phyloP scores from a whole-genome alignment of 2,888 invertebrate genomes.

The Noctua fimbriata region DNA sequence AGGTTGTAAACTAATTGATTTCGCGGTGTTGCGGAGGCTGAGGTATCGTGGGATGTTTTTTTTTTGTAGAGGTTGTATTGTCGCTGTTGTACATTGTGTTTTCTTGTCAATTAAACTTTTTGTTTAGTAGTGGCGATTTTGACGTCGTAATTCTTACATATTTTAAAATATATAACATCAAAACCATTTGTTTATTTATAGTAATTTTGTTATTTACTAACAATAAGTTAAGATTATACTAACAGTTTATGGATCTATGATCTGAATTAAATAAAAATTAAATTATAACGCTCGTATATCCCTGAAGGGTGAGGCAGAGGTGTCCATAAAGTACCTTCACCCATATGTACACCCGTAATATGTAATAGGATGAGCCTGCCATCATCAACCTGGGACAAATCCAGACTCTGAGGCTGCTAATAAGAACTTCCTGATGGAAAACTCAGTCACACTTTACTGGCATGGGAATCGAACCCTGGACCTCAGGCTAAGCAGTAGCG shows the following conservation, averaged over 20 bases:
- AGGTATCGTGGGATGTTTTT: slow-evolving; percentile 18
- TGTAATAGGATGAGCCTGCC: background rate
- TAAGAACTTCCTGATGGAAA: background rate
- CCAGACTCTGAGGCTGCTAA: background rate
- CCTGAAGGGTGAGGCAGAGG: background rate
- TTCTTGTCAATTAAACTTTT: background rate
- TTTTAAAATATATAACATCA: background rate
- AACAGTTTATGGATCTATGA: too few relatives aligned
- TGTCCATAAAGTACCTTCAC: background rate
- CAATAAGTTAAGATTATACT: too few relatives aligned
- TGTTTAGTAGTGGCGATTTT: background rate
- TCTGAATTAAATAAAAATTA: too few relatives aligned
- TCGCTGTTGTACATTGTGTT: background rate
- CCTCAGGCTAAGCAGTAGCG: background rate
- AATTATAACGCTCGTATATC: background rate
- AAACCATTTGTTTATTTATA: too few relatives aligned
- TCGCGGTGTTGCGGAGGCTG: background rate
- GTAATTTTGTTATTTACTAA: too few relatives aligned
- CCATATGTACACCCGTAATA: background rate
- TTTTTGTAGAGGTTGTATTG: background rate
- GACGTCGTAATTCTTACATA: background rate
- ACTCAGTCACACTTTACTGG: background rate
- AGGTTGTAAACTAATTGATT: slow-evolving; percentile 45
- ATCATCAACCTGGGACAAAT: background rate
- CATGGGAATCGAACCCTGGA: background rate